Evolutionary conservation across 2,888 invertebrate species (phyloP).

Genomic region (Scaptomyza caliginosa): DNA sequence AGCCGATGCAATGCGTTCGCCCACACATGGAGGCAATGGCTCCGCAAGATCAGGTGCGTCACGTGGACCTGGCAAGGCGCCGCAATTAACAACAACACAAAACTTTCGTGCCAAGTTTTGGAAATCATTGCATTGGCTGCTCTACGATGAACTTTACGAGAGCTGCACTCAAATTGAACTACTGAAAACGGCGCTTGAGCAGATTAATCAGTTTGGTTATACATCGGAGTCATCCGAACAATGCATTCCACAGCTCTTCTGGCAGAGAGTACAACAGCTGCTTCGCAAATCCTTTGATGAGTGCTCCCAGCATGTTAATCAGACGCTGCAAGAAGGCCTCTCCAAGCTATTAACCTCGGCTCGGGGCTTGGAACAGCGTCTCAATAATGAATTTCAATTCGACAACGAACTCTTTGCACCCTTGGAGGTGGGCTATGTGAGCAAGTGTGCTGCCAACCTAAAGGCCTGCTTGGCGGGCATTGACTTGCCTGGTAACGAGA

Average conservation of each 20-base stretch:
- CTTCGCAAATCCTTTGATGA: conserved; percentile 83
- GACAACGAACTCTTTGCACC: conserved; percentile 81
- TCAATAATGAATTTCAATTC: conserved; percentile 80
- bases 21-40: conserved; percentile 37
- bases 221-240: conserved; percentile 66
- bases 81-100: conserved; percentile 85
- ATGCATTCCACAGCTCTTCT: conserved; percentile 85
- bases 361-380: conserved; percentile 78
- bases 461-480: conserved; percentile 81
- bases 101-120: conserved; percentile 89
- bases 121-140: conserved; percentile 94
- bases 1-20: conserved; percentile 81
- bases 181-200: conserved; percentile 82
- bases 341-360: conserved; percentile 82
- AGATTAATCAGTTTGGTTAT: conserved; percentile 76
- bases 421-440: conserved; percentile 82
- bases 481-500: conserved; percentile 82
- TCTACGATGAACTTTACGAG: conserved; percentile 90
- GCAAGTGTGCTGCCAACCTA: conserved; percentile 82
- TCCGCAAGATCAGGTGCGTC: conserved; percentile 21
- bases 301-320: conserved; percentile 80
- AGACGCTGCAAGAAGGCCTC: conserved; percentile 83
- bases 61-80: conserved; percentile 85
- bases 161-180: conserved; percentile 87
- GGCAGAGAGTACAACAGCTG: conserved; percentile 85